These are phyloP conservation scores for Drosophila kokeensis DNA, from an alignment of 2,888 invertebrate genomes.

Conservation along the genomic window DNA sequence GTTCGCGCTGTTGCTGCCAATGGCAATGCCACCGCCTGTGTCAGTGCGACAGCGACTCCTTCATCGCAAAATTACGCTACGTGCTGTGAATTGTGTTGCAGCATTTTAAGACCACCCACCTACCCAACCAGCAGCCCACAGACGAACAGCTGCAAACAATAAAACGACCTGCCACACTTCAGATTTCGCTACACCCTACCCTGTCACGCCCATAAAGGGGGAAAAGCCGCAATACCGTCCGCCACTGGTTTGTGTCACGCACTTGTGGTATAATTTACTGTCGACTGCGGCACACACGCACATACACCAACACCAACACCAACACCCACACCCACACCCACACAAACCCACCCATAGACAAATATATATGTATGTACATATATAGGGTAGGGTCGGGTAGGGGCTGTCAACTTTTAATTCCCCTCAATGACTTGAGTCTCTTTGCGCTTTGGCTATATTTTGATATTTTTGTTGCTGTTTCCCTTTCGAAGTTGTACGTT, in stretches of 20 bases:
- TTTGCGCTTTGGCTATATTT: constrained; percentile 35
- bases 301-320: constrained; percentile 9
- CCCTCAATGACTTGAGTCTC: constrained; percentile 74
- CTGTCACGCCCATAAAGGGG: background rate
- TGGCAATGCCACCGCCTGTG: background rate
- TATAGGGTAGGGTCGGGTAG: constrained; percentile 26
- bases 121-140: background rate
- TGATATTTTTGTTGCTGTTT: constrained; percentile 19
- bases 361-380: background rate
- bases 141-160: constrained; percentile 67
- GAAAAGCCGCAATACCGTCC: constrained; percentile 46
- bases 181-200: background rate
- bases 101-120: constrained; percentile 64
- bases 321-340: constrained; percentile 3
- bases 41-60: constrained; percentile 36
- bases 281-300: constrained; percentile 55
- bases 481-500: constrained; percentile 15
- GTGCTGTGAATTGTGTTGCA: constrained; percentile 78
- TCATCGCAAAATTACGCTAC: constrained; percentile 72
- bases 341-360: constrained; percentile 7
- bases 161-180: constrained; percentile 46
- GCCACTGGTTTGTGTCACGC: constrained; percentile 69
- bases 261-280: constrained; percentile 78
- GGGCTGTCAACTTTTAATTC: constrained; percentile 77
- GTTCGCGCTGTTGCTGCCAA: background rate